Conservation (phyloP, 2,888 invertebrate species). For the Eilema caniola region DNA sequence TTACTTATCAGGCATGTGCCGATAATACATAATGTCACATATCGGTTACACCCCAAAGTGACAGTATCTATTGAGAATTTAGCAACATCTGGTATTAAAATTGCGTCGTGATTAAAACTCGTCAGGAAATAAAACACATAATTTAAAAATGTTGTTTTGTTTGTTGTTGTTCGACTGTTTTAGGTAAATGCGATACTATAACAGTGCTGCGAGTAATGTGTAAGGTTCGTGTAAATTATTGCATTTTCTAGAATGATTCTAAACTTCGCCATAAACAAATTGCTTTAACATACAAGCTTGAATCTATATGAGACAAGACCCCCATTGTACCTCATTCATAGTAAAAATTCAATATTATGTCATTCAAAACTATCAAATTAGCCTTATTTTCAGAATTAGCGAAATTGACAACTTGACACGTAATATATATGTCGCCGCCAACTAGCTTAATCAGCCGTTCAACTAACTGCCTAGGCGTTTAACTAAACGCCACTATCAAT, state of each 20-base stretch:
- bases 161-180: background rate
- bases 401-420: background rate
- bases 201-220: slow-evolving; percentile 22
- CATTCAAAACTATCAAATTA: background rate
- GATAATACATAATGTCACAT: slow-evolving; percentile 47
- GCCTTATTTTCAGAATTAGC: background rate
- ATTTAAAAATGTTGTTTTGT: slow-evolving; percentile 19
- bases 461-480: no score
- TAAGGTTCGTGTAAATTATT: slow-evolving; percentile 48
- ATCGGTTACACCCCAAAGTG: slow-evolving; percentile 25
- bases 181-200: slow-evolving; percentile 22
- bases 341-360: background rate
- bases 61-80: slow-evolving; percentile 6
- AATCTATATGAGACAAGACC: background rate
- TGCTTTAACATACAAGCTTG: no score
- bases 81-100: slow-evolving; percentile 11
- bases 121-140: slow-evolving; percentile 16
- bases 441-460: no score
- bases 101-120: slow-evolving; percentile 20
- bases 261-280: slow-evolving; percentile 29
- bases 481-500: no score
- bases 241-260: slow-evolving; percentile 33
- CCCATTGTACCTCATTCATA: background rate
- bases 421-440: no score
- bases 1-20: slow-evolving; percentile 45